Conservation (phyloP, 1,140 invertebrate genomes). For the Pseudomyrmex flavicornis region DNA sequence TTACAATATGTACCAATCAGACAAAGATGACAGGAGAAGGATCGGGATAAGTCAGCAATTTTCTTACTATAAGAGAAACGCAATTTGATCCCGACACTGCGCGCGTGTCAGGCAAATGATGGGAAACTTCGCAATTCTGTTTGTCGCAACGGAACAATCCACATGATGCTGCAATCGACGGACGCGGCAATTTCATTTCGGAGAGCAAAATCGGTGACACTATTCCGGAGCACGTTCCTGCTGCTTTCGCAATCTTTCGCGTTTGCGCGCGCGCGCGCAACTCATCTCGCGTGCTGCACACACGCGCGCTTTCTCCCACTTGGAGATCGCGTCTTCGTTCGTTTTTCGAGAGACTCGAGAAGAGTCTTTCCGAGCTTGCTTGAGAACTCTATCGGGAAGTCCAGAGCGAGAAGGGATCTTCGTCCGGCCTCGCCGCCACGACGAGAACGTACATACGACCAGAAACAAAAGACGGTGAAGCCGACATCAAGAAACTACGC, state of each 20-base stretch:
- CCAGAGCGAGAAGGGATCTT: no score
- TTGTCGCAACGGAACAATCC: not conserved
- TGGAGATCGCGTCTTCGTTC: not conserved
- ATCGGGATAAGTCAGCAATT: no score
- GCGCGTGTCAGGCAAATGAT: not conserved
- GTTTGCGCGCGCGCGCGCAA: not conserved
- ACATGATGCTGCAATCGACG: conserved; percentile 10
- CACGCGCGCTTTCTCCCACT: conserved; percentile 8
- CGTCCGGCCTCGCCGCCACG: not conserved
- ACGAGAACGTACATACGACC: not conserved
- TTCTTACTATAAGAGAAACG: not conserved
- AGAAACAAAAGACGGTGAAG: not conserved
- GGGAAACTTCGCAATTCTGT: not conserved
- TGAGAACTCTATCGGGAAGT: no score
- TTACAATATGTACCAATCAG: no score
- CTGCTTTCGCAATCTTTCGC: not conserved
- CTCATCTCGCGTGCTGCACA: not conserved
- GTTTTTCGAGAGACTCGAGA: not conserved
- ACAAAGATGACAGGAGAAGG: no score
- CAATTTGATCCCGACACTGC: no score
- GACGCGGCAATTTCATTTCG: conserved; percentile 28
- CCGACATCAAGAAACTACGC: conserved; percentile 24
- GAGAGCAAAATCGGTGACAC: conserved; percentile 38
- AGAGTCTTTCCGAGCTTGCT: not conserved
- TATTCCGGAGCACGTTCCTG: conserved; percentile 52